A percentile compares a stretch with the other conserved stretches of the same genome.
Conservation (phyloP, 2,797 vertebrate species). For the Tiaroga cobitis region DNA sequence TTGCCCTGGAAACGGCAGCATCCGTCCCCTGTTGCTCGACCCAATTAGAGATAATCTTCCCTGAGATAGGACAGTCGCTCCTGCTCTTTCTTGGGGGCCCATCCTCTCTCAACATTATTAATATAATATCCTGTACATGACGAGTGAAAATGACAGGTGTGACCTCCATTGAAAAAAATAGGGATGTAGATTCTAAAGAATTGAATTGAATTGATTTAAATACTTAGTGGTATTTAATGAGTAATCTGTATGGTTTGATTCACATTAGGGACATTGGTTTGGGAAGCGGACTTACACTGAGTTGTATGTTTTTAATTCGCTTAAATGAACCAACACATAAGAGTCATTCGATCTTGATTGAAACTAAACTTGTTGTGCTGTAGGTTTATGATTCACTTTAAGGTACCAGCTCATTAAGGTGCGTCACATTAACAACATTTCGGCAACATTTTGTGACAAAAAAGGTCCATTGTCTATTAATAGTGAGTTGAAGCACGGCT, state of each 20-base stretch:
- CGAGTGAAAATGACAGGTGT: neutral
- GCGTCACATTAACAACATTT: neutral
- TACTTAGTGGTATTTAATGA: neutral
- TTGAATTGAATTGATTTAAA: neutral
- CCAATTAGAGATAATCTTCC: slow-evolving; percentile 61
- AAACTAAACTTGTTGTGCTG: no score
- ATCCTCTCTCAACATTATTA: slow-evolving; percentile 11
- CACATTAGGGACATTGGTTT: neutral
- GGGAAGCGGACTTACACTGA: neutral
- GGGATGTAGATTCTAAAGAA: neutral
- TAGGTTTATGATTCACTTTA: neutral
- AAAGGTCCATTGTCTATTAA: neutral
- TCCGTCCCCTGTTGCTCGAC: slow-evolving; percentile 59
- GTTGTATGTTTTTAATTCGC: no score
- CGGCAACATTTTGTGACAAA: neutral
- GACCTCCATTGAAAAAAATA: neutral
- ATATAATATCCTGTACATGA: neutral
- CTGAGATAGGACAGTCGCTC: slow-evolving; percentile 30
- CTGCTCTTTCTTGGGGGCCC: slow-evolving; percentile 4
- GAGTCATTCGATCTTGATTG: neutral
- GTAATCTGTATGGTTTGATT: neutral
- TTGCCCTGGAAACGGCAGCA: slow-evolving; percentile 70
- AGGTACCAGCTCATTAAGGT: neutral
- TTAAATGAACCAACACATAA: neutral
- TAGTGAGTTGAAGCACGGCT: neutral